phyloP scores from a whole-genome alignment of 1,140 invertebrate genomes.

The Batillaria attramentaria region DNA sequence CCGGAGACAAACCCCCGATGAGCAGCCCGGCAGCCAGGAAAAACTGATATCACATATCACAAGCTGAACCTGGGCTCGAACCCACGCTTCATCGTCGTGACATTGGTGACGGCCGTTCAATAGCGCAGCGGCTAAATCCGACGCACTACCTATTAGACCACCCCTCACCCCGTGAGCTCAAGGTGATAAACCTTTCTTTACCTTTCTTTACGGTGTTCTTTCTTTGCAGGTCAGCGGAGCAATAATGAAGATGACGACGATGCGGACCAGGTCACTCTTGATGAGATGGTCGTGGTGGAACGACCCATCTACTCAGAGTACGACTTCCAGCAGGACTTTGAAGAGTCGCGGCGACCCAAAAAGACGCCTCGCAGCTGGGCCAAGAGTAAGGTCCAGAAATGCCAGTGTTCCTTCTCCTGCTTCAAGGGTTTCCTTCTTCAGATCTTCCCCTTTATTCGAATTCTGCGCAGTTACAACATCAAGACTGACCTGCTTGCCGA shows the following conservation, averaged over 20 bases:
- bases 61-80: too few species aligned
- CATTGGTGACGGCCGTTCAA: background rate
- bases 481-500: conserved; percentile 67
- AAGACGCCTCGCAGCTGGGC: conserved; percentile 42
- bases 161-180: too few species aligned
- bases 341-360: conserved; percentile 37
- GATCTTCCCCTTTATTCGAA: conserved; percentile 65
- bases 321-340: conserved; percentile 67
- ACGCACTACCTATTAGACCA: too few species aligned
- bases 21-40: too few species aligned
- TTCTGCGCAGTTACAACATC: conserved; percentile 68
- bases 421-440: conserved; percentile 50
- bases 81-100: too few species aligned
- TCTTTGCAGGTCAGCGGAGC: conserved; percentile 16
- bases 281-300: conserved; percentile 57
- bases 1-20: too few species aligned
- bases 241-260: conserved; percentile 25
- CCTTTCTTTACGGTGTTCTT: background rate
- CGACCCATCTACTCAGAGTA: conserved; percentile 68
- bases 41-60: too few species aligned
- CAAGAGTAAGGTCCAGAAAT: conserved; percentile 50
- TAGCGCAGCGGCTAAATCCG: too few species aligned
- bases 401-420: conserved; percentile 55
- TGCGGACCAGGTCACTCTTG: conserved; percentile 30
- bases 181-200: too few species aligned